Conservation (phyloP, 2,113 vertebrate genomes). For the Danio rerio region GRCz12tu NC_133189.1:37572001-37572500, state of each 20-base stretch:
- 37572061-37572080: constrained; percentile 79
- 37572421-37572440: constrained; percentile 82
- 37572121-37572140: constrained; percentile 80
- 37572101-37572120: constrained; percentile 78
- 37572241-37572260: background rate
- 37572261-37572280: background rate
- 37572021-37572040: constrained; percentile 43
- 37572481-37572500: constrained; percentile 43
- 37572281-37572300: too few relatives aligned
- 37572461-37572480: background rate
- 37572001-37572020: background rate
- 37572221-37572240: constrained; percentile 2
- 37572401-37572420: constrained; percentile 59
- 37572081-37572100: constrained; percentile 78
- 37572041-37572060: constrained; percentile 64
- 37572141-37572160: constrained; percentile 59
- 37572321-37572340: constrained; percentile 77
- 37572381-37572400: constrained; percentile 71
- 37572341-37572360: constrained; percentile 71
- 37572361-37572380: constrained; percentile 59
- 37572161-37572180: constrained; percentile 61
- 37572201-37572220: constrained; percentile 1
- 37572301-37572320: background rate
- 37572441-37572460: constrained; percentile 76
- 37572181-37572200: constrained; percentile 4